These are phyloP conservation scores for Mya arenaria DNA, from an alignment of 1,140 invertebrate genomes.

Conservation along the genomic window DNA sequence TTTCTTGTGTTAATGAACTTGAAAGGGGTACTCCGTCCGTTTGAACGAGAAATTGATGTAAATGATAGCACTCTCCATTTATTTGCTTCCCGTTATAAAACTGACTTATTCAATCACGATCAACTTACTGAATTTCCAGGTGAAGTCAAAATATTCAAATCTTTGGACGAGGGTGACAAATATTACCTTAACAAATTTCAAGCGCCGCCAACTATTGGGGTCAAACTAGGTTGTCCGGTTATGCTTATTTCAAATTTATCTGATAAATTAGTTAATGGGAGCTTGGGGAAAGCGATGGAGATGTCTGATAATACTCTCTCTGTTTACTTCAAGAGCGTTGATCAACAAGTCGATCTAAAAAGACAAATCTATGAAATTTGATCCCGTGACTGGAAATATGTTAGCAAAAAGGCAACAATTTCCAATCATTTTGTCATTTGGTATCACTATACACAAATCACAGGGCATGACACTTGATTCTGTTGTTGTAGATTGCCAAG, in stretches of 20 bases:
- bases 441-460: conserved; percentile 2
- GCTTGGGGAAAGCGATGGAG: background rate
- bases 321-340: too few relatives aligned
- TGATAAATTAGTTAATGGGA: background rate
- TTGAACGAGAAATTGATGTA: background rate
- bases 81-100: background rate
- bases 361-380: background rate
- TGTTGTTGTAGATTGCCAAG: conserved; percentile 2
- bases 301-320: background rate
- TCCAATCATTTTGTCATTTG: background rate
- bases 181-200: background rate
- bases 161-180: background rate
- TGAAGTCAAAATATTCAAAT: background rate
- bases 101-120: conserved; percentile 4
- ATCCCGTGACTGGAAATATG: background rate
- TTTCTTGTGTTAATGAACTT: background rate
- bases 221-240: background rate
- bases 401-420: background rate
- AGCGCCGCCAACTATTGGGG: background rate
- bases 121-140: background rate
- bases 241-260: background rate
- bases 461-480: background rate
- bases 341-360: background rate
- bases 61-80: background rate
- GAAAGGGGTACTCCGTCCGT: background rate